Percentiles rank a stretch among this genome's conserved stretches.
These are phyloP conservation scores for Chloroceryle inda DNA, from an alignment of 2,797 vertebrate species.

Conservation along the genomic window DNA sequence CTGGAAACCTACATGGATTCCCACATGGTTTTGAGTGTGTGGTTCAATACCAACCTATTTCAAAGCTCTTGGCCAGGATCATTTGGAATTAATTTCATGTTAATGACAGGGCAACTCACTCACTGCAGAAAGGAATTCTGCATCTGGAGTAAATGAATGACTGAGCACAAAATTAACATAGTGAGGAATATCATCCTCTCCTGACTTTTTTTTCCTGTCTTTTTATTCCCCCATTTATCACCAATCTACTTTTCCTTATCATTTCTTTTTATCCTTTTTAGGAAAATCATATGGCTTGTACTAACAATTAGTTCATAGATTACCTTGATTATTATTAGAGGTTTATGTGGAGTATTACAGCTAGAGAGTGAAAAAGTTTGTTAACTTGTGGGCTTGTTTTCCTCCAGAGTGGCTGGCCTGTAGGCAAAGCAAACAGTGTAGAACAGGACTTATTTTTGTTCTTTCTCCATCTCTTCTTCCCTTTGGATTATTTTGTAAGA, in stretches of 20 bases:
- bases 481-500: neutral
- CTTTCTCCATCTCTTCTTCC: neutral
- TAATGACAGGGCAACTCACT: constrained; percentile 28
- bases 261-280: neutral
- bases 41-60: neutral
- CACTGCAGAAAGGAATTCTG: constrained; percentile 6
- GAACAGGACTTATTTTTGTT: neutral
- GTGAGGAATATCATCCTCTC: neutral
- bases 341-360: neutral
- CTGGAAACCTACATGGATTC: constrained; percentile 26
- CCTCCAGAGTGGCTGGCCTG: neutral
- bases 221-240: neutral
- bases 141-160: constrained; percentile 2
- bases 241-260: neutral
- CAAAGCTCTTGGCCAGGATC: constrained; percentile 2
- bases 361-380: neutral
- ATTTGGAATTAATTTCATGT: constrained; percentile 31
- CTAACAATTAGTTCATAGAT: neutral
- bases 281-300: neutral
- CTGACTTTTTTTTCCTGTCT: neutral
- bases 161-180: neutral
- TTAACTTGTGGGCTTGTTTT: neutral
- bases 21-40: neutral
- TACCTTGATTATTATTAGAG: neutral
- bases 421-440: neutral